phyloP scores from a whole-genome alignment of 2,888 invertebrate genomes.

The Megamerina dolium region DNA sequence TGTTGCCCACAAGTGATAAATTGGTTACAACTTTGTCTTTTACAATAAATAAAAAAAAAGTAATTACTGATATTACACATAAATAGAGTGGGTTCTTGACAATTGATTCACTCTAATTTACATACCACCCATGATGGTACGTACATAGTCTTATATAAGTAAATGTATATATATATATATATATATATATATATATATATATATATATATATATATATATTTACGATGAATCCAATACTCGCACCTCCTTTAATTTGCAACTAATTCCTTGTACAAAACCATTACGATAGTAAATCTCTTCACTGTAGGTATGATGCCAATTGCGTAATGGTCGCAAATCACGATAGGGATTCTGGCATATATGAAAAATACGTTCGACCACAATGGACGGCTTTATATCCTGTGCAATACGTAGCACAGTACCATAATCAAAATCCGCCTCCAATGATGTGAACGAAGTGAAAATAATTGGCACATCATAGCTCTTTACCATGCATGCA shows the following conservation, averaged over 20 bases:
- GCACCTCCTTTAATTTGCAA: no score
- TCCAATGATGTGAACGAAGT: slow-evolving; percentile 35
- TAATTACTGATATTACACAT: no score
- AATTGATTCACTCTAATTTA: no score
- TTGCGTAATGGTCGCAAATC: slow-evolving; percentile 34
- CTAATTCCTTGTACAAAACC: slow-evolving; percentile 38
- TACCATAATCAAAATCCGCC: slow-evolving; percentile 29
- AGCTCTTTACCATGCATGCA: slow-evolving; percentile 23
- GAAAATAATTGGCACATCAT: slow-evolving; percentile 34
- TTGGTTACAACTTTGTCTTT: no score
- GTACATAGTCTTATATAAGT: no score
- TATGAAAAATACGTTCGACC: slow-evolving; percentile 25
- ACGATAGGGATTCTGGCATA: slow-evolving; percentile 32
- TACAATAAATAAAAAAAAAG: no score
- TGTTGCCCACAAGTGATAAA: no score
- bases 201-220: not conserved
- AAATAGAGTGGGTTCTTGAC: no score
- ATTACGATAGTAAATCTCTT: slow-evolving; percentile 34
- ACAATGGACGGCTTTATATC: slow-evolving; percentile 13
- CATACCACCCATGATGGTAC: no score
- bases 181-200: not conserved
- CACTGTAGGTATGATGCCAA: slow-evolving; percentile 26
- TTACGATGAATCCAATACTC: not conserved
- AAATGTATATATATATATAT: no score
- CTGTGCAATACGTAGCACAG: slow-evolving; percentile 18